phyloP scores from a whole-genome alignment of 23 tunicate species.

The Phallusia fumigata region DNA sequence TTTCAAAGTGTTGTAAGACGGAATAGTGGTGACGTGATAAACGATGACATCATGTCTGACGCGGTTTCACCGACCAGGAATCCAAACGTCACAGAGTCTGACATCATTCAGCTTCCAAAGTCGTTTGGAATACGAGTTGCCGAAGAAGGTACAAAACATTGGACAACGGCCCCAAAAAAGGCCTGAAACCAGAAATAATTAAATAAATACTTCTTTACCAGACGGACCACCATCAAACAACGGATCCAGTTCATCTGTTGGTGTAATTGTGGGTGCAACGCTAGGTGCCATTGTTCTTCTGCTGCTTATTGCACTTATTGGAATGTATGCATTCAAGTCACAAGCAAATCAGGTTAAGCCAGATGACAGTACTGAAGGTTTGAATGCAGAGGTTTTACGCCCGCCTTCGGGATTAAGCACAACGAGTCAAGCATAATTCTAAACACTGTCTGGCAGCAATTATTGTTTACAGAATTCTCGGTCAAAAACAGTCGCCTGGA shows the following conservation, averaged over 20 bases:
- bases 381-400: no score
- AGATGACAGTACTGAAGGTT: background rate
- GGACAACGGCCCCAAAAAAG: no score
- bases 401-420: no score
- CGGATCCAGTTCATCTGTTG: background rate
- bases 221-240: background rate
- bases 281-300: background rate
- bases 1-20: no score
- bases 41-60: background rate
- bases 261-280: background rate
- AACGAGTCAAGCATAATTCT: no score
- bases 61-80: background rate
- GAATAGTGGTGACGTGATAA: background rate
- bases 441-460: no score
- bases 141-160: background rate
- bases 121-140: background rate
- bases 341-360: background rate
- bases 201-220: no score
- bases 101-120: background rate
- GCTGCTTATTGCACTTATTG: background rate
- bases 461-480: no score
- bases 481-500: no score
- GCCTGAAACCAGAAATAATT: no score
- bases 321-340: background rate
- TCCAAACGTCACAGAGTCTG: constrained; percentile 1